Percentiles rank a stretch among this genome's conserved stretches.
Evolutionary conservation across 2,113 vertebrate species (phyloP).

Genomic region (Misgurnus mizolepis): DNA sequence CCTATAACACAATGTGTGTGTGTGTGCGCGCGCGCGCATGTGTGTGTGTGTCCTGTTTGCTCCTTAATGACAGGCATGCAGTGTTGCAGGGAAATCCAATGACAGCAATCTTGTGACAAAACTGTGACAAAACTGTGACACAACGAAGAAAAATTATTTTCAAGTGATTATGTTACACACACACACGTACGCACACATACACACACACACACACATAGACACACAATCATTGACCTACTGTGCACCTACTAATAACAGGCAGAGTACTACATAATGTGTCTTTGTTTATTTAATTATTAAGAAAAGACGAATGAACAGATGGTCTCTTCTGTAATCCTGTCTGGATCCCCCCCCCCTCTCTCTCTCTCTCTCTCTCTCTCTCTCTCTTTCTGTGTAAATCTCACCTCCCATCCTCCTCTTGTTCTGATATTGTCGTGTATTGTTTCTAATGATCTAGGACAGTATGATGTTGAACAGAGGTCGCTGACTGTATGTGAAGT

Average conservation of each 20-base stretch:
- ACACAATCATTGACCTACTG: too few species aligned
- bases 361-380: constrained; percentile 31
- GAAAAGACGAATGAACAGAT: constrained; percentile 66
- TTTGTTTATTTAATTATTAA: too few species aligned
- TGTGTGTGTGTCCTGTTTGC: background rate
- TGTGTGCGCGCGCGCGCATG: background rate
- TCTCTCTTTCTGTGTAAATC: background rate
- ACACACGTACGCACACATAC: constrained; percentile 31
- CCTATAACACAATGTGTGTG: background rate
- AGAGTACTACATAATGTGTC: too few species aligned
- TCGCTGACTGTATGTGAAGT: too few species aligned
- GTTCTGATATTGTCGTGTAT: too few species aligned
- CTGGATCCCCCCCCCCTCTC: constrained; percentile 47
- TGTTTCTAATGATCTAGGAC: too few species aligned
- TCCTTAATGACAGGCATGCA: constrained; percentile 66
- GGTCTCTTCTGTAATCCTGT: constrained; percentile 72
- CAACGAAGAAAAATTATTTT: constrained; percentile 56
- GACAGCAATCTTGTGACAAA: constrained; percentile 70
- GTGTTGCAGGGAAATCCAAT: constrained; percentile 61
- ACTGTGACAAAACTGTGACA: constrained; percentile 57
- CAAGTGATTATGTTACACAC: constrained; percentile 42
- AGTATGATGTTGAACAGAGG: too few species aligned
- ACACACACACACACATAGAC: too few species aligned
- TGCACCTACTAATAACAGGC: too few species aligned
- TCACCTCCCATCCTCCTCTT: too few species aligned